Base-by-base conservation (phyloP, 2,888 invertebrate genomes). In the Heliothis peltigera region DNA sequence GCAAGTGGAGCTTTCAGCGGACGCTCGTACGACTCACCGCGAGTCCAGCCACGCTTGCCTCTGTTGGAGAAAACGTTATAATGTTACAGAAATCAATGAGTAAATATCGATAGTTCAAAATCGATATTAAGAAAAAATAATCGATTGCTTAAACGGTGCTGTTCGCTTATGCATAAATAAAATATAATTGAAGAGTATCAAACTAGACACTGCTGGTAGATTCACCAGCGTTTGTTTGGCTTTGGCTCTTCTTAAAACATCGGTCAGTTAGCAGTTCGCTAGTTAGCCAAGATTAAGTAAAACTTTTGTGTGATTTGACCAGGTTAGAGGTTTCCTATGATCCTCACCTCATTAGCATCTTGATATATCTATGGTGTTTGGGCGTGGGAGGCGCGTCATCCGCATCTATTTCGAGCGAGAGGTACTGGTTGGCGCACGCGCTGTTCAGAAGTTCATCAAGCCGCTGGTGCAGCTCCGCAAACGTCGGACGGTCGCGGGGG, bases 401-500 rank as follows among this genome's bases (percentile, higher is more conserved):
- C 18, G 82, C 86, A 51, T 84, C 84, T 18, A 89, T 67, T 69
- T 92, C 88, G 4, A 95, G 86, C 8, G 86, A 79, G 17, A 95
- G 89, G 88, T 95, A 95, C 58, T 89, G 82, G 69, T 89, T 84
- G 0, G 91, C 91, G 83, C 90, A 85, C 0, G 90, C 89, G 72
- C 82, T 73, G 72, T 89, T 82, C 35, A 95, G 83, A 70, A 94
- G 83, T 66, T 86, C 89, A 87, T 95, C 95, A 2, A 95, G 83
- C 5, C 78, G 77, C 46, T 63, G 73, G 76, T 92, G 91, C 43
- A 98, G 94, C 75, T 96, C 95, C 0, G 92, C 88, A 90, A 98
- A 98, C 18, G 96, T 96, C 0, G 98, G 98, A 64, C 98, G 93
- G 19, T 96, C 96, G 66, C 95, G 95, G 0, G 98, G 97, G 56